A percentile compares a stretch with the other conserved stretches of the same genome.
phyloP scores from a whole-genome alignment of 2,888 invertebrate species.

The Gortyna flavago region DNA sequence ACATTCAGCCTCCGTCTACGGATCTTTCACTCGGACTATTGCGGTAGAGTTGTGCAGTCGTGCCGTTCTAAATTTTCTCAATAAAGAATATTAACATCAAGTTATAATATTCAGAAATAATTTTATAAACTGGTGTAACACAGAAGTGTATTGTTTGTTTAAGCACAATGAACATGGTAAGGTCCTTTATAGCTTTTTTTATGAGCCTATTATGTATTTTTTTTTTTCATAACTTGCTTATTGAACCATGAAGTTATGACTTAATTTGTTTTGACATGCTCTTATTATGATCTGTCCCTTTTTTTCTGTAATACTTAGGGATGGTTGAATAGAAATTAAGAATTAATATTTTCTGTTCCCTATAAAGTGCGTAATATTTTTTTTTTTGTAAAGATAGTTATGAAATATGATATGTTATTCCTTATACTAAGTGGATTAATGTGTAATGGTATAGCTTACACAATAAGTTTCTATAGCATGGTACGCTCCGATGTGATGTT shows the following conservation, averaged over 20 bases:
- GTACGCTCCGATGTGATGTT: constrained; percentile 65
- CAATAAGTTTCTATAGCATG: constrained; percentile 64
- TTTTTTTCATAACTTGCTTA: constrained; percentile 78
- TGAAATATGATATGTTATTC: constrained; percentile 80
- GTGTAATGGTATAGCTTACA: constrained; percentile 63
- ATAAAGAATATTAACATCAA: constrained; percentile 75
- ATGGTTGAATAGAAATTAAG: constrained; percentile 47
- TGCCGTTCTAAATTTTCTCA: constrained; percentile 76
- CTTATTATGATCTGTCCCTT: constrained; percentile 79
- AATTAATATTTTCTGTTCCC: constrained; percentile 27
- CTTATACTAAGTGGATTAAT: constrained; percentile 69
- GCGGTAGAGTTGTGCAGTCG: constrained; percentile 82
- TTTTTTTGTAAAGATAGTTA: constrained; percentile 52
- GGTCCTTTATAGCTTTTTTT: constrained; percentile 83
- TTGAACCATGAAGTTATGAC: constrained; percentile 88
- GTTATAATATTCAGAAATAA: constrained; percentile 78
- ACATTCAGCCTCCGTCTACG: constrained; percentile 75
- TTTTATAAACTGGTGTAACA: constrained; percentile 79
- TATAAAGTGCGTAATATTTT: constrained; percentile 47
- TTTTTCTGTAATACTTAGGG: constrained; percentile 63
- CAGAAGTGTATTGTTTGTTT: constrained; percentile 83
- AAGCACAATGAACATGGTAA: constrained; percentile 88
- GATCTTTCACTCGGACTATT: constrained; percentile 83
- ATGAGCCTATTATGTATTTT: constrained; percentile 75
- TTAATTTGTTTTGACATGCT: constrained; percentile 89